Conservation (phyloP, 2,797 vertebrate species). For the Crenuchus spilurus region DNA sequence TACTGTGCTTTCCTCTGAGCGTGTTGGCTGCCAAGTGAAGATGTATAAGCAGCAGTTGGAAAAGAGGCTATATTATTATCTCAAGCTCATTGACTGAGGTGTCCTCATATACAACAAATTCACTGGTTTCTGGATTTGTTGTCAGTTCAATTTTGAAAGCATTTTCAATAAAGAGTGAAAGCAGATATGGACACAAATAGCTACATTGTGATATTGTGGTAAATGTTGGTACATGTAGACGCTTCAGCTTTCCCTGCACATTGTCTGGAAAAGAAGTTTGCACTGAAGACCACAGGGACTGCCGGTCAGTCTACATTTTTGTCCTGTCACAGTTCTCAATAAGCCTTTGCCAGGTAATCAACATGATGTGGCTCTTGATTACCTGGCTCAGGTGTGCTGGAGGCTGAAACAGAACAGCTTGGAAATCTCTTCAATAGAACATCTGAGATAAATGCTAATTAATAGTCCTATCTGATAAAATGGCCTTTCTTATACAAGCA, state of each 20-base stretch:
- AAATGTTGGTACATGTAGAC: neutral
- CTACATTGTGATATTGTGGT: too few species aligned
- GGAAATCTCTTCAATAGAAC: neutral
- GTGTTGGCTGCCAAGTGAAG: too few species aligned
- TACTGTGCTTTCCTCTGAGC: too few species aligned
- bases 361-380: slow-evolving; percentile 9
- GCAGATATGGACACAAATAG: too few species aligned
- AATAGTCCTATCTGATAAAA: neutral
- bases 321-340: slow-evolving; percentile 1
- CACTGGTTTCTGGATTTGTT: too few species aligned
- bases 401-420: neutral
- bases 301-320: slow-evolving; percentile 1
- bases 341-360: slow-evolving; percentile 7
- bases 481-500: neutral
- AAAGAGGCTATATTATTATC: too few species aligned
- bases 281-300: neutral
- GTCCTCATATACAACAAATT: too few species aligned
- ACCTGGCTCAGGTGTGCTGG: slow-evolving; percentile 22
- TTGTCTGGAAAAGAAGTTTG: neutral
- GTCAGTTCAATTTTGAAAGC: too few species aligned
- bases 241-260: neutral
- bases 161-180: too few species aligned
- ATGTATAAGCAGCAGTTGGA: too few species aligned
- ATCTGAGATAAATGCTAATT: neutral
- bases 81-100: too few species aligned